Evolutionary conservation across 1,140 invertebrate genomes (phyloP).

Genomic region (Diuraphis noxia): DNA sequence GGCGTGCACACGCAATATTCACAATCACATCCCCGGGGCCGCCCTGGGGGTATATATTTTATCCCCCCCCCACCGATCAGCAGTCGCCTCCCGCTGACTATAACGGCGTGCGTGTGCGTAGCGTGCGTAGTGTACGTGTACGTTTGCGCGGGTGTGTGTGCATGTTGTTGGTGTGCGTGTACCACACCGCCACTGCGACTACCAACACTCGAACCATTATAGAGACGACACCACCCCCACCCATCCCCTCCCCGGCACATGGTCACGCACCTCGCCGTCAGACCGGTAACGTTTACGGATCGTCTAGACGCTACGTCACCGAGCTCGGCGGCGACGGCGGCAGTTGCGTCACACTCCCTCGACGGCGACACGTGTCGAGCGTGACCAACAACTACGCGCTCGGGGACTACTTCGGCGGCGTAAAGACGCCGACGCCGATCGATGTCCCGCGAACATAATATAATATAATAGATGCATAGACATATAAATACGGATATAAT

Average conservation of each 20-base stretch:
- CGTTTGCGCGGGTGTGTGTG: neutral
- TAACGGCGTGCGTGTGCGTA: neutral
- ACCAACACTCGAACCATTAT: neutral
- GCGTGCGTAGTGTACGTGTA: neutral
- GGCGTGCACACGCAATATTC: neutral
- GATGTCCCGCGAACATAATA: neutral
- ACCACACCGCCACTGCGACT: neutral
- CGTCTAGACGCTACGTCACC: slow-evolving; percentile 51
- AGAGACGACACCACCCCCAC: neutral
- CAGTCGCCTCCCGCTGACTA: neutral
- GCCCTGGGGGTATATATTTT: slow-evolving; percentile 15
- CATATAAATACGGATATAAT: neutral
- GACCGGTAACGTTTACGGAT: slow-evolving; percentile 29
- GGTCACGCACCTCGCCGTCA: neutral
- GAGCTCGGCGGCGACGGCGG: slow-evolving; percentile 17
- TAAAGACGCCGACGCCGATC: neutral
- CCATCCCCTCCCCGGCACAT: neutral
- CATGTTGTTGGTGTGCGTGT: neutral
- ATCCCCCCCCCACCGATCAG: neutral
- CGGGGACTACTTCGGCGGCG: neutral
- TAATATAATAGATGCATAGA: neutral
- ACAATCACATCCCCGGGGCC: slow-evolving; percentile 42
- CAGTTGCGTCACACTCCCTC: slow-evolving; percentile 38
- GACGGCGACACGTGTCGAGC: slow-evolving; percentile 44
- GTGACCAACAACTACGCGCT: slow-evolving; percentile 36